Conservation (phyloP, 2,888 invertebrate genomes). For the Rhamnusium bicolor region DNA sequence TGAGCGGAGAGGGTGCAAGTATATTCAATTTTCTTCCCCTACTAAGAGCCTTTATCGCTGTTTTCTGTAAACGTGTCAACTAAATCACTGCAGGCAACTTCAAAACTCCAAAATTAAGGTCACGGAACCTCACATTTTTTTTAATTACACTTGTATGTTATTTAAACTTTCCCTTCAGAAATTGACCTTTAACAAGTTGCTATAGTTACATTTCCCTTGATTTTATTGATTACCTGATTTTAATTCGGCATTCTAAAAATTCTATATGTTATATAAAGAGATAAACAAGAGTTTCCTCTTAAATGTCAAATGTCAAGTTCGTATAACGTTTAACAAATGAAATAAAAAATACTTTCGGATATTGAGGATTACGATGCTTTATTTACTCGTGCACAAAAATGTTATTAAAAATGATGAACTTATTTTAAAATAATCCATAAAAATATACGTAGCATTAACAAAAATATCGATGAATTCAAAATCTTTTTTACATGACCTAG, state of each 20-base stretch:
- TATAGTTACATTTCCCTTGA: conserved; percentile 31
- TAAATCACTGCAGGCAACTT: too few species aligned
- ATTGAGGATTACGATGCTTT: background rate
- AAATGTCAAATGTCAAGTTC: conserved; percentile 8
- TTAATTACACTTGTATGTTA: background rate
- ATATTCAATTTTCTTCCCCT: too few species aligned
- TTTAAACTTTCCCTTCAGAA: conserved; percentile 1
- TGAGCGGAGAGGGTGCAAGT: too few species aligned
- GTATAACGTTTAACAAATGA: background rate
- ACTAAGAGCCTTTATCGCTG: too few species aligned
- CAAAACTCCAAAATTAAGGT: too few species aligned
- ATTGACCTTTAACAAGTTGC: conserved; percentile 17
- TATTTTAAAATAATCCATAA: too few species aligned
- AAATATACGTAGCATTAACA: too few species aligned
- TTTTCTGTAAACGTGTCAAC: too few species aligned
- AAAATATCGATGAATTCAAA: too few species aligned
- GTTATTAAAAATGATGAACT: background rate
- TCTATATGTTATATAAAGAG: background rate
- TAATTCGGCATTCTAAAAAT: conserved; percentile 19
- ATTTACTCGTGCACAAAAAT: background rate
- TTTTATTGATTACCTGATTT: conserved; percentile 17
- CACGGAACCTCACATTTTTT: too few species aligned
- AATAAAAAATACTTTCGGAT: background rate
- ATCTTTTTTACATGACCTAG: too few species aligned
- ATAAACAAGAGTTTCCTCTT: background rate